Conservation (phyloP, 2,797 vertebrate genomes). For the Hipposideros larvatus region DNA sequence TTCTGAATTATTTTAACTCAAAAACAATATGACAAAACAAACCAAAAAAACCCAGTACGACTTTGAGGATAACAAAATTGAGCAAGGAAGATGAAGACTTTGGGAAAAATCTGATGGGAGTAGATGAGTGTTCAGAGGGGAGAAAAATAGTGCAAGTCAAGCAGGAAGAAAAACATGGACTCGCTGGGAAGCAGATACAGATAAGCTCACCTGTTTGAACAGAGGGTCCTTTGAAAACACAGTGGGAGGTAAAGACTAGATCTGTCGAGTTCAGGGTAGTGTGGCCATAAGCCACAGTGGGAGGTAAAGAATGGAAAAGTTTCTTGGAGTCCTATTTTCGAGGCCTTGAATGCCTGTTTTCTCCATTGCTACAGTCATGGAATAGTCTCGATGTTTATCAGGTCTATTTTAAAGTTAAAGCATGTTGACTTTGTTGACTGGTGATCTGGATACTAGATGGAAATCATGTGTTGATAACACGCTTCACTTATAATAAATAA, state of each 20-base stretch:
- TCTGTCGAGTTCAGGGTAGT: too few relatives aligned
- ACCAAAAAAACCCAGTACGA: background rate
- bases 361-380: background rate
- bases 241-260: background rate
- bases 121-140: background rate
- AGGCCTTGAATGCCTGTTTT: background rate
- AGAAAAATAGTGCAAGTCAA: background rate
- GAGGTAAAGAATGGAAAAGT: background rate
- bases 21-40: background rate
- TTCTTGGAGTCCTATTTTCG: background rate
- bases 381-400: background rate
- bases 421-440: background rate
- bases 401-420: background rate
- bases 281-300: too few relatives aligned
- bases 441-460: background rate
- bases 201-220: too few relatives aligned
- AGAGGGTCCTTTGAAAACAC: background rate
- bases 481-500: constrained; percentile 23
- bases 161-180: background rate
- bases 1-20: constrained; percentile 13
- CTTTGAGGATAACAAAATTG: background rate
- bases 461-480: background rate
- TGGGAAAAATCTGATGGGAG: background rate
- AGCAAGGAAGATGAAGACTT: background rate
- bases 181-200: background rate